These are phyloP conservation scores for Abrostola triplasia DNA, from an alignment of 2,888 invertebrate species.

Conservation along the genomic window DNA sequence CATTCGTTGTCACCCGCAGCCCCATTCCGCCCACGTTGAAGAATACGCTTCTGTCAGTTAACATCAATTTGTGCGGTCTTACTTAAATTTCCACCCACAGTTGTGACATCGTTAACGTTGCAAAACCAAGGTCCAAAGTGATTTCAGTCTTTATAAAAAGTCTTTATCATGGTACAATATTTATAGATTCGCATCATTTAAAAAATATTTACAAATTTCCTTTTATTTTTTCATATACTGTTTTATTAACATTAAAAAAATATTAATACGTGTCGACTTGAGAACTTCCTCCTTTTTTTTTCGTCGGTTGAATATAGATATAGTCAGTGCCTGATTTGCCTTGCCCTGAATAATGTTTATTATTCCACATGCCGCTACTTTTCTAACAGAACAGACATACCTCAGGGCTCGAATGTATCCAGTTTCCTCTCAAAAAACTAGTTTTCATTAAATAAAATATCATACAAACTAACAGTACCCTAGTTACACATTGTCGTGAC, in stretches of 20 bases:
- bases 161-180: background rate
- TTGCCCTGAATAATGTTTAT: too few species aligned
- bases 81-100: slow-evolving; percentile 6
- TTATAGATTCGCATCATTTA: too few species aligned
- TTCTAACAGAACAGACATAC: too few species aligned
- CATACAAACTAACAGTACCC: background rate
- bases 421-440: background rate
- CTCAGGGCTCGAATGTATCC: too few species aligned
- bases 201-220: too few species aligned
- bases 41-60: slow-evolving; percentile 9
- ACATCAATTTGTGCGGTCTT: slow-evolving; percentile 2
- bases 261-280: too few species aligned
- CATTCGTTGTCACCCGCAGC: slow-evolving; percentile 22
- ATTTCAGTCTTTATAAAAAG: background rate
- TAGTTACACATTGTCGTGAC: slow-evolving; percentile 7
- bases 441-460: slow-evolving; percentile 2
- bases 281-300: too few species aligned
- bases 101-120: background rate
- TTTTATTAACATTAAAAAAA: too few species aligned
- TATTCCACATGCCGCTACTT: too few species aligned
- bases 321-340: too few species aligned
- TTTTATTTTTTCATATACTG: too few species aligned
- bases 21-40: slow-evolving; percentile 8
- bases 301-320: too few species aligned
- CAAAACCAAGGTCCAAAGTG: background rate